Evolutionary conservation across 2,888 invertebrate species (phyloP), one percentile per base, ranked within the genome.

Genomic region (Alentia gelatinosa): DNA sequence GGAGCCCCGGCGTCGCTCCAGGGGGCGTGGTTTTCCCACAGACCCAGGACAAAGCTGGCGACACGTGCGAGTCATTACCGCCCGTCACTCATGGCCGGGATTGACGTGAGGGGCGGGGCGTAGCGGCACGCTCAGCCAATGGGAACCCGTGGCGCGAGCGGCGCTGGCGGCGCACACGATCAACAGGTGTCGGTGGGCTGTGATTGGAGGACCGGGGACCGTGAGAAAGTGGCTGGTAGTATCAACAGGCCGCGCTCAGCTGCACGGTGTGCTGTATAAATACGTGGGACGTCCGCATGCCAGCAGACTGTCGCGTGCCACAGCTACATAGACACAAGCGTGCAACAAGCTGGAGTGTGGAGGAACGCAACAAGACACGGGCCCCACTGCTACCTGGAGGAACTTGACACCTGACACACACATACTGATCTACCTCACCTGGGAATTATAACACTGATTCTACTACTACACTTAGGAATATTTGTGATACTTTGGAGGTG

Each of bases 21-120:
- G 47, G 86, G 50, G 86, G 86, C 86, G 86, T 50, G 86, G 86
- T 86, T 86, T 86, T 86, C 86, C 86, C 86, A 86, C 47, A 47
- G 47, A 30, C 33, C 35, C 9, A 26, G 30, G 30, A 33, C 74
- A 26, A 26, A 74, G 74, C 74, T 26, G 74, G 12, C 74, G 23
- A 26, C 79, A 26, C 79, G 79, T 79, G 79, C 86, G 56, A 56
- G 56, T n/a, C 56, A 56, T 56, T 56, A 56, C 5, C 19, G 30
- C 4, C 86, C 50, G 50, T 50, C 86, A 47, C 30, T 86, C 86
- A 47, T 1, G 5, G 35, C 39, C 35, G 12, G 1, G 40, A 40
- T 3, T 83, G 83, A 83, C 83, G 39, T 19, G 30, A 26, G 33
- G 19, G 83, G 83, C 9, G 39, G 83, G 1, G 47, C 42, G 40